phyloP scores from a whole-genome alignment of 2,888 invertebrate genomes.

The Spodoptera littoralis region DNA sequence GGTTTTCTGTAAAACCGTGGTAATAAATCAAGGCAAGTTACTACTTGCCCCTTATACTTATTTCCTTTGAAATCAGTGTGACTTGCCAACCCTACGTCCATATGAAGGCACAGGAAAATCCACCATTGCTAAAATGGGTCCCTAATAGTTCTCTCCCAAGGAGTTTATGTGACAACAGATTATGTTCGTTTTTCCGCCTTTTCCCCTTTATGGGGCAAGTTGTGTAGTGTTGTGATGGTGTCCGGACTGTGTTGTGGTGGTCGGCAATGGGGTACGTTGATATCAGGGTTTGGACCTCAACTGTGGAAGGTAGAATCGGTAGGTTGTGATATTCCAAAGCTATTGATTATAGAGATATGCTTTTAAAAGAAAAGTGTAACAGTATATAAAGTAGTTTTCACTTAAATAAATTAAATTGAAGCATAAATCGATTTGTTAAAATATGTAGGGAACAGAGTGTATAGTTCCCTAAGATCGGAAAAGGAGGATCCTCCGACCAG shows the following conservation, averaged over 20 bases:
- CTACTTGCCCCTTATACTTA: neutral
- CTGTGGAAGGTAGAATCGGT: neutral
- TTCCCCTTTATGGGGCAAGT: conserved; percentile 23
- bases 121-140: conserved; percentile 47
- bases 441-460: too few species aligned
- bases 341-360: too few species aligned
- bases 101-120: conserved; percentile 22
- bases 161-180: conserved; percentile 54
- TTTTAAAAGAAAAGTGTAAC: too few species aligned
- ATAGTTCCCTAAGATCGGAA: too few species aligned
- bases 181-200: conserved; percentile 44
- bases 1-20: too few species aligned
- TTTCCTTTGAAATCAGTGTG: conserved; percentile 1
- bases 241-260: neutral
- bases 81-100: conserved; percentile 20
- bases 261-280: conserved; percentile 3
- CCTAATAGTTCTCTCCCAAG: conserved; percentile 43
- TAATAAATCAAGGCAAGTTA: too few species aligned
- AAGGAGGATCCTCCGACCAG: too few species aligned
- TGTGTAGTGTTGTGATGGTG: conserved; percentile 22
- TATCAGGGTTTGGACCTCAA: neutral
- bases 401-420: too few species aligned
- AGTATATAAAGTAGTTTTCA: too few species aligned
- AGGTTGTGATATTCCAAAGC: too few species aligned
- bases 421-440: too few species aligned